Evolutionary conservation across 2,113 vertebrate species (phyloP), one percentile per base, ranked within the genome.

Genomic region (Synodontis membranacea): DNA sequence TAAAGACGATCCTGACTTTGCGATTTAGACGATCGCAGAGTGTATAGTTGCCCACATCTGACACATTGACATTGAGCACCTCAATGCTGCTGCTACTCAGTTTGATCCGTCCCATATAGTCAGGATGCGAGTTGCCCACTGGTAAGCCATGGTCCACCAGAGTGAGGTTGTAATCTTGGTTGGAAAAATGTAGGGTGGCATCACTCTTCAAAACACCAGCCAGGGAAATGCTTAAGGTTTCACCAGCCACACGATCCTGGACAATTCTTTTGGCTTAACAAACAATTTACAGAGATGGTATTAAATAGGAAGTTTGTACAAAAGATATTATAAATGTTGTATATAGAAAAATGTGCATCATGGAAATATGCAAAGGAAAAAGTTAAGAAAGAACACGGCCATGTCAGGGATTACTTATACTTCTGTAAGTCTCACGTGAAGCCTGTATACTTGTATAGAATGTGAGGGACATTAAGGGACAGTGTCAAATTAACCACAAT

Each of bases 31-130:
- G 58, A 86, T 94, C 88, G 0, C 0, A 86, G 52, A 94, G 90
- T 11, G 8, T 64, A 83, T 94, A 94, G 23, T 14, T 87, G 4
- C 94, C 94, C 87, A 88, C 84, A 72, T 94, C 93, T 11, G 84
- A 92, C 44, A 8, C 9, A 83, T 93, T 94, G 21, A 93, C 91
- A 1, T 88, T 14, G 28, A 0, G 72, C 66, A 94, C 88, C 62
- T 91, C 78, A 2, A 94, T 91, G 9, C 25, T 62, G 31, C 1
- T 23, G 34, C 14, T 28, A 52, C 70, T 54, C 17, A 85, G 34
- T 46, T 25, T 19, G 48, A 94, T 86, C 3, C 93, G 91, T 62
- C 88, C 84, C 21, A 50, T 85, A 75, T 91, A 93, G 28, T 91
- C 80, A 0, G 86, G 39, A 4, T 90, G 4, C 19, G 86, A 80